These are phyloP conservation scores for Pteropus rufus DNA, from an alignment of 2,797 vertebrate genomes.

Conservation along the genomic window DNA sequence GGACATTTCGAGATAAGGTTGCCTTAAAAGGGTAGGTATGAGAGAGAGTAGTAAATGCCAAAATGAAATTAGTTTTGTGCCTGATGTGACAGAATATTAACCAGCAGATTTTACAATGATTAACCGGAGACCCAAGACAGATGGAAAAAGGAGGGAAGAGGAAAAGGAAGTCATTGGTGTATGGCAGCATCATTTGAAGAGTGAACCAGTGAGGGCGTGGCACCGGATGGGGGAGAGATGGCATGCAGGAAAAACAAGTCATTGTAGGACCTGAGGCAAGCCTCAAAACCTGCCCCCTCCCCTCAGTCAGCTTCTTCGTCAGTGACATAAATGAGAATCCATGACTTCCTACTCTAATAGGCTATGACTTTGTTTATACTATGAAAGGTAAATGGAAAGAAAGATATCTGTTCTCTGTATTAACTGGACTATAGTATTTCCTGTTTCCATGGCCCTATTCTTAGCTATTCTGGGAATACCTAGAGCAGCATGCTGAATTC, in stretches of 20 bases:
- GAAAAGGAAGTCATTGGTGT: neutral
- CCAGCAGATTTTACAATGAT: neutral
- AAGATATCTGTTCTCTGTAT: neutral
- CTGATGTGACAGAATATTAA: neutral
- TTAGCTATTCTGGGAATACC: neutral
- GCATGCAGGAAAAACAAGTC: no score
- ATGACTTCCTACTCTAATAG: neutral
- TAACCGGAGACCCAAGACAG: neutral
- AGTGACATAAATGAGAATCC: neutral
- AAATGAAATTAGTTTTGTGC: neutral
- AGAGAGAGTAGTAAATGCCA: neutral
- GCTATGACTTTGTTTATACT: neutral
- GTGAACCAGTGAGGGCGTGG: neutral
- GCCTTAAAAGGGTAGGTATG: neutral
- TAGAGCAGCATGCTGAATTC: neutral
- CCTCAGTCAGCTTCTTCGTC: neutral
- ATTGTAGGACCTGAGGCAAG: neutral
- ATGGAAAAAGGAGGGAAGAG: neutral
- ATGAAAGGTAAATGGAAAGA: neutral
- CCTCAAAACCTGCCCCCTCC: no score
- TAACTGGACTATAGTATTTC: neutral
- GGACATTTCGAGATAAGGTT: neutral
- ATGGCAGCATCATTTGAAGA: neutral
- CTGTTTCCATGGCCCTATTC: neutral
- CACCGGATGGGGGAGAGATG: neutral